Evolutionary conservation across 2,797 vertebrate species (phyloP), one percentile per base, ranked within the genome.

Genomic region (Molossus molossus): DNA sequence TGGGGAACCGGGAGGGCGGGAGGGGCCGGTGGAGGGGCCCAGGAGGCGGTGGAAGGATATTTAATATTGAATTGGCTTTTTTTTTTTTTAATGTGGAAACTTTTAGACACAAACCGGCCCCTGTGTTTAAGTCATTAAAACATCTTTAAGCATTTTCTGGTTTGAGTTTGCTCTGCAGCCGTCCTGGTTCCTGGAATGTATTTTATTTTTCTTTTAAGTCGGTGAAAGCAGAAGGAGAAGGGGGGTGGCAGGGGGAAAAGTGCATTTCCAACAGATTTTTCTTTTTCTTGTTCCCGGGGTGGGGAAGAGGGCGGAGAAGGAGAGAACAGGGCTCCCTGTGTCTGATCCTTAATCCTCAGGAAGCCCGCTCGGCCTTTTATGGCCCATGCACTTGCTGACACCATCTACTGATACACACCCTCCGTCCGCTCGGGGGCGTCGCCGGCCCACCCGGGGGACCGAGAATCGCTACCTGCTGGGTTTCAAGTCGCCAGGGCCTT

Each of bases 331-430:
- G 97, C 96, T 97, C 97, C 98, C 97, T 98, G 98, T 98, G 98
- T 98, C 98, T 99, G 99, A 99, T 99, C 99, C 98, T 99, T 99
- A 99, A 99, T 99, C 99, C 98, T 70, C 98, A 99, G 99, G 98
- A 98, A 99, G 98, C 98, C 97, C 96, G 98, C 99, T 97, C 98
- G 98, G 98, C 99, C 99, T 99, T 99, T 99, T 99, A 99, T 99
- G 99, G 99, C 98, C 97, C 97, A 98, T 99, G 99, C 99, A 99
- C 98, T 99, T 99, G 99, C 99, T 98, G 97, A 98, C 98, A 98
- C 98, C 98, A 99, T 98, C 98, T 98, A 98, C 98, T 98, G 98
- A 99, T 98, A 98, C 98, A 98, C 98, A 98, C 98, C 98, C 99
- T 97, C 96, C 40, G 96, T 98, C 95, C 92, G 92, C 96, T 97